Base-by-base conservation (phyloP, 2,113 vertebrate species). In the Rhipidura dahli region DNA sequence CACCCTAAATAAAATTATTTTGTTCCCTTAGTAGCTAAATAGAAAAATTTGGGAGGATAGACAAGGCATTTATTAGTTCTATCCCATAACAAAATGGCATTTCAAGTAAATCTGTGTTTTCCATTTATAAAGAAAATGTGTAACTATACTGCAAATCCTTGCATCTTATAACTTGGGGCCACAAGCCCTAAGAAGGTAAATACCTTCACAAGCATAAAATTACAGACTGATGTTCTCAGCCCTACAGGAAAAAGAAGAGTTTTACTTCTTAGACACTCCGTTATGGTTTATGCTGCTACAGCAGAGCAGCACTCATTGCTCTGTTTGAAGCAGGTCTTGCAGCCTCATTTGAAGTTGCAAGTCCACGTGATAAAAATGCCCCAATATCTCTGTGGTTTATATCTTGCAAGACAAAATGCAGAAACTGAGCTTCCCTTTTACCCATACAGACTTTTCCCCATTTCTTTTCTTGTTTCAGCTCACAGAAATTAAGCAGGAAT, bases 281-380 rank as follows among this genome's bases (percentile, higher is more conserved):
- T 53, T 76, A 45, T 13, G 15, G 23, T 44, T 88, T 50, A 9
- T 19, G 19, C 64, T 84, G 49, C 37, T 79, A 53, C 14, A 56
- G 31, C 64, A 56, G 8, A 69, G 49, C 40, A 72, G 9, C 1
- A 1, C 27, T 91, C 65, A 31, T 39, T 66, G 45, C 8, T 69
- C 57, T 9, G 2, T n/a, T 40, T 0, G 0, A 87, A 68, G 35
- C 10, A 75, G 63, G 11, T 17, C 78, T 76, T 35, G 28, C 47
- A 72, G 50, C 53, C 35, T 59, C 11, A 7, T 30, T 59, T 73
- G 60, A 84, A 68, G 53, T 2, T 72, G 31, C 24, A 92, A 88
- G 28, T 35, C 27, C 45, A 47, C 18, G 6, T 37, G 33, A 51
- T 24, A 65, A 82, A 91, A 95, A 75, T 26, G 8, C 14, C 28